phyloP scores from a whole-genome alignment of 1,140 invertebrate species.

The Uloborus diversus region DNA sequence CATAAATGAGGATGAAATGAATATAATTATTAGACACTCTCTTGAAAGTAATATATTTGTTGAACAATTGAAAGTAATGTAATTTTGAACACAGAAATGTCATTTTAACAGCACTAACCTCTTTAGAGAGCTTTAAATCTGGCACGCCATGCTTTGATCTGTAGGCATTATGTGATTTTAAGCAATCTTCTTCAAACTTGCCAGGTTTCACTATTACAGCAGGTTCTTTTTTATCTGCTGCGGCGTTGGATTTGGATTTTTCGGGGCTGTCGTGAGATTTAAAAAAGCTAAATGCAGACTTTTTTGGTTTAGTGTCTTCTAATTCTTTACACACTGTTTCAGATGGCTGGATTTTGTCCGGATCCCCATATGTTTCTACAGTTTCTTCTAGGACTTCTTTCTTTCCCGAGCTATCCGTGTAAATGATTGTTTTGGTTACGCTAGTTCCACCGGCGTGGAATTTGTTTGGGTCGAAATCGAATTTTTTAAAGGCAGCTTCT shows the following conservation, averaged over 20 bases:
- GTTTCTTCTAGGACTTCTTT: conserved; percentile 36
- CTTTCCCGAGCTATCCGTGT: conserved; percentile 13
- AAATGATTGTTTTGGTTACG: conserved; percentile 30
- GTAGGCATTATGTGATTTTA: conserved; percentile 81
- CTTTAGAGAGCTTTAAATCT: conserved; percentile 75
- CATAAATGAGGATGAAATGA: too few species aligned
- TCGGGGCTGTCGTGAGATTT: background rate
- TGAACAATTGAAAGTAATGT: too few species aligned
- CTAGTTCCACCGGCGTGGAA: conserved; percentile 17
- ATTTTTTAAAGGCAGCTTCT: conserved; percentile 21
- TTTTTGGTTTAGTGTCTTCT: background rate
- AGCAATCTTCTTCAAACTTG: conserved; percentile 71
- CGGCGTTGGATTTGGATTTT: background rate
- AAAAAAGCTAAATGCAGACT: background rate
- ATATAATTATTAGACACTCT: too few species aligned
- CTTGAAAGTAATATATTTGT: too few species aligned
- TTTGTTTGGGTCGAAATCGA: conserved; percentile 30
- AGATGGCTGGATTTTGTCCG: background rate
- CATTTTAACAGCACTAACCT: too few species aligned
- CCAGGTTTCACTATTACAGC: background rate
- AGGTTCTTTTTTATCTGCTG: background rate
- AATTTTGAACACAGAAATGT: too few species aligned
- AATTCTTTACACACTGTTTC: background rate
- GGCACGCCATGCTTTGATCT: conserved; percentile 76
- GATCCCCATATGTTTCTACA: conserved; percentile 17